These are phyloP conservation scores for Neotragus pygmaeus DNA, from an alignment of 2,113 vertebrate genomes.

Conservation along the genomic window DNA sequence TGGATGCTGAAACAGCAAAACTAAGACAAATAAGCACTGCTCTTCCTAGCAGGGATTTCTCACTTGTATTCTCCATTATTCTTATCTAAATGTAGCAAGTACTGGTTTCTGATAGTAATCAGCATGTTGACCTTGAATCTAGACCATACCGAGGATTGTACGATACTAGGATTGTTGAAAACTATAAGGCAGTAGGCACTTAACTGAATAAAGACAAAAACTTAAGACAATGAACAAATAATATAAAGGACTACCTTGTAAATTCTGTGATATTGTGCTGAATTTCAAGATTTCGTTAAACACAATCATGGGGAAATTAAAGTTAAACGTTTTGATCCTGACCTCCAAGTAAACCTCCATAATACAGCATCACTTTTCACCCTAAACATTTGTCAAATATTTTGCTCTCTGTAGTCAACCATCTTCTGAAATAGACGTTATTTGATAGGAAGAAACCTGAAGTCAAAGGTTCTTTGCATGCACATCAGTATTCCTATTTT, in stretches of 20 bases:
- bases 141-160: not conserved
- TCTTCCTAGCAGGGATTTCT: not conserved
- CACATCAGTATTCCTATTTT: not conserved
- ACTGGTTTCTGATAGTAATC: not conserved
- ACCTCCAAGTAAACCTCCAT: not conserved
- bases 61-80: not conserved
- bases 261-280: not conserved
- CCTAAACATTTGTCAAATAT: not conserved
- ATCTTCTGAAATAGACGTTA: not conserved
- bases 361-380: not conserved
- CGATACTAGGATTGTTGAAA: not conserved
- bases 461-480: not conserved
- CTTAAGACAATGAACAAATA: not conserved
- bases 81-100: not conserved
- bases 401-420: not conserved
- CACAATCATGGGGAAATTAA: conserved; percentile 14
- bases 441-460: not conserved
- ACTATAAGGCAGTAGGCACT: not conserved
- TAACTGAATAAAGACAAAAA: not conserved
- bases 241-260: not conserved
- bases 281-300: conserved; percentile 28
- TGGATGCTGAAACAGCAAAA: not conserved
- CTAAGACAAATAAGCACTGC: not conserved
- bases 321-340: not conserved
- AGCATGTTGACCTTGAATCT: not conserved